Evolutionary conservation across 1,140 invertebrate species (phyloP), one percentile per base, ranked within the genome.

Genomic region (Hycleus cichorii): DNA sequence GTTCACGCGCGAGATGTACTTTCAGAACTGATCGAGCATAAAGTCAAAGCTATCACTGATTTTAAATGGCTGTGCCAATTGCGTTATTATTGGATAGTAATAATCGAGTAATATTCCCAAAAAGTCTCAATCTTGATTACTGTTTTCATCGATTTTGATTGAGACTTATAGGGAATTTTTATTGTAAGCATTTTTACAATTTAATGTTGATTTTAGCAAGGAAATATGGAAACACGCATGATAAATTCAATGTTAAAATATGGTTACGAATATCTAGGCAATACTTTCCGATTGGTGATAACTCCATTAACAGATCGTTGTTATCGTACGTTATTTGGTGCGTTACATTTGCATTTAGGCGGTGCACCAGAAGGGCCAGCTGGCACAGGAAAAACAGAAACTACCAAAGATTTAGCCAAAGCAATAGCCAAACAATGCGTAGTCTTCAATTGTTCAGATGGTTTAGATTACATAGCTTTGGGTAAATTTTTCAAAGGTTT

Each of bases 401-500:
- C 93, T 0, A 93, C 89, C 0, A 97, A 97, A 76, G 95, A 97
- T 83, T 77, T 98, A 61, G 94, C 94, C 0, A 97, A 97, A 75
- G 93, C 94, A 5, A 87, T 97, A 0, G 94, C 94, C 0, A 96
- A 95, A 69, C 93, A 97, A 71, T 97, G 93, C 70, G 91, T 97
- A 4, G 93, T 97, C 0, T 97, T 97, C 71, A 97, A 97, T 78
- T 97, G 95, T 70, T 97, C 93, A 0, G 88, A 91, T 69, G 91
- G 92, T 43, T 75, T 97, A 11, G 93, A 97, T 75, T 96, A 95
- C 67, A 85, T 95, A 59, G 91, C 92, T 3, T 75, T 97, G 11
- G 94, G 94, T 60, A 97, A 97, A 77, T 97, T 97, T 77, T 95
- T 98, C 68, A 97, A 97, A 87, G 95, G 95, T 57, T 75, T 97